Base-by-base conservation (phyloP, 2,113 vertebrate genomes). In the Pterocles burchelli region DNA sequence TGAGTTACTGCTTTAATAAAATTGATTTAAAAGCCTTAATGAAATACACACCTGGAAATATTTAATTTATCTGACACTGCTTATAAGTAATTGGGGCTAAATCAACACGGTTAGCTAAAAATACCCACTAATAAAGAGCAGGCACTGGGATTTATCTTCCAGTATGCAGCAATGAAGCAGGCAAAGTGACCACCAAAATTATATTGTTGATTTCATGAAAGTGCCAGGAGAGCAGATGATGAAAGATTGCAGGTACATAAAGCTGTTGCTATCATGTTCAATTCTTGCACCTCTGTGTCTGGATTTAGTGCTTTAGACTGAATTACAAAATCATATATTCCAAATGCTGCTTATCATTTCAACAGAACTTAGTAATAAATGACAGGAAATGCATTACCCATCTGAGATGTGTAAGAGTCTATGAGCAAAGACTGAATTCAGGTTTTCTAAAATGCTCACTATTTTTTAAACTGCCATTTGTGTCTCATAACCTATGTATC, bases 291-390 rank as follows among this genome's bases (percentile, higher is more conserved):
- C 33, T 62, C 58, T 70, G 28, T 87, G 62, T 70, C 87, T 89
- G 78, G 67, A 95, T 96, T 96, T 96, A 96, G 81, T 89, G 68
- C 74, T 63, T 65, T 31, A 90, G 41, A 70, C 74, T 73, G 67
- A 93, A 88, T 90, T 93, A 89, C 81, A 93, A 91, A 94, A 93
- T 93, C 85, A 90, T 93, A 59, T 93, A 93, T 96, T 95, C 63
- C 67, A 91, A 95, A 88, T 88, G 34, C 72, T 93, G 75, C 88
- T 96, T 93, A 90, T 91, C 87, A 83, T 90, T 96, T 94, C 88
- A 93, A 70, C 91, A 67, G 79, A 91, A 17, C 18, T 67, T 55
- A 51, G 91, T 43, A 91, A 85, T 83, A 93, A 91, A 88, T 66
- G 85, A 93, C 67, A 85, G 78, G 26, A 89, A 85, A 90, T 48